Evolutionary conservation across 2,888 invertebrate genomes (phyloP).

Genomic region (Piscicola geometra): DNA sequence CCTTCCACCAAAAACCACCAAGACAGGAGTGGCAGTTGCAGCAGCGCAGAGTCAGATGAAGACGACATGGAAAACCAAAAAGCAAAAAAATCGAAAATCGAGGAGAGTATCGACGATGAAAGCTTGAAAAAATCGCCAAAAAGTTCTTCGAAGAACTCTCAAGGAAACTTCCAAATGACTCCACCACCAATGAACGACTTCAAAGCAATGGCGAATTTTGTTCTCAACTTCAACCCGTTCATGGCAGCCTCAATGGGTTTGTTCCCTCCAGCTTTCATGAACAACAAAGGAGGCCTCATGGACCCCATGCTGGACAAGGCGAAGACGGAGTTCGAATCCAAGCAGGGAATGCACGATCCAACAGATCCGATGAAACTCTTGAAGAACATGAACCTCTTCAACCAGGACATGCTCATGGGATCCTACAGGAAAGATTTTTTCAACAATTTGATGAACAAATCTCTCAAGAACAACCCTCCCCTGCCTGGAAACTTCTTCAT

Average conservation of each 20-base stretch:
- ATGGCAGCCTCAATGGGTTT: slow-evolving; percentile 32
- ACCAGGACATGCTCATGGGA: slow-evolving; percentile 71
- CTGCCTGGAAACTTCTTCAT: slow-evolving; percentile 47
- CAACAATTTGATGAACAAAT: slow-evolving; percentile 53
- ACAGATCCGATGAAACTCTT: slow-evolving; percentile 27
- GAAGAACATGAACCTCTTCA: slow-evolving; percentile 37
- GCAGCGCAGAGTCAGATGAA: slow-evolving; percentile 25
- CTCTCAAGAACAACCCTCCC: slow-evolving; percentile 17
- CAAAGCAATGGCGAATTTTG: slow-evolving; percentile 31
- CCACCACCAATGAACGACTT: slow-evolving; percentile 12
- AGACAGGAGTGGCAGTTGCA: not conserved
- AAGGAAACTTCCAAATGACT: not conserved
- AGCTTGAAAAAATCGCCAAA: not conserved
- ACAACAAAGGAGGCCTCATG: not conserved
- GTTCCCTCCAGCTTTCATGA: slow-evolving; percentile 26
- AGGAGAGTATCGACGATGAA: not conserved
- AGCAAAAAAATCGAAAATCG: slow-evolving; percentile 23
- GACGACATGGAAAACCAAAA: slow-evolving; percentile 16
- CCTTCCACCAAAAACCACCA: slow-evolving; percentile 14
- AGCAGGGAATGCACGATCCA: not conserved
- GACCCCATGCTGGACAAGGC: not conserved
- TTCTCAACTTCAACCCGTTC: slow-evolving; percentile 31
- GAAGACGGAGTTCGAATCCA: slow-evolving; percentile 13
- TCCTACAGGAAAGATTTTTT: slow-evolving; percentile 67
- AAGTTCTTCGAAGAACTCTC: not conserved